A percentile compares a stretch with the other conserved stretches of the same genome.
These are phyloP conservation scores for Poecilobothrus nobilitatus DNA, from an alignment of 2,888 invertebrate genomes.

Conservation along the genomic window DNA sequence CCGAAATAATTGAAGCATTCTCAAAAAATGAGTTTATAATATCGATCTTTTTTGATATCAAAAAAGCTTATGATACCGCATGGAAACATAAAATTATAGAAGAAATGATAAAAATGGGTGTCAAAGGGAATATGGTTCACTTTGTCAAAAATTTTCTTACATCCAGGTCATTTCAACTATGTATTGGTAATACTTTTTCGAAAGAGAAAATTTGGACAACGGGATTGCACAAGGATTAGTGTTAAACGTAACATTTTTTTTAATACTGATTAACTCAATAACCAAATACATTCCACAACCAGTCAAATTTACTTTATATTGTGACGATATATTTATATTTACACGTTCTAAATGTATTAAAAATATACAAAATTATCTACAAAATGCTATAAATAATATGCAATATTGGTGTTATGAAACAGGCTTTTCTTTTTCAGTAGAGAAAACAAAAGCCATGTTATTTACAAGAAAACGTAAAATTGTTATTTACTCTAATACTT, in stretches of 20 bases:
- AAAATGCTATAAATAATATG: not conserved
- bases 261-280: not conserved
- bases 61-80: no score
- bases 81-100: conserved; percentile 8
- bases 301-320: not conserved
- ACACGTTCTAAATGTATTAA: not conserved
- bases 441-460: not conserved
- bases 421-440: not conserved
- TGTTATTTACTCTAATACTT: no score
- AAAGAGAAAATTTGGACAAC: not conserved
- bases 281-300: not conserved
- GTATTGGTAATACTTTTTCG: conserved; percentile 8
- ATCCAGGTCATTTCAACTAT: not conserved
- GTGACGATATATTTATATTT: conserved; percentile 9
- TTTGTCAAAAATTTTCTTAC: conserved; percentile 11
- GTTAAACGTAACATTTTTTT: conserved; percentile 9
- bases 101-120: not conserved
- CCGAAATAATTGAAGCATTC: not conserved
- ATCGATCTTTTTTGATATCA: conserved; percentile 10
- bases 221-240: conserved; percentile 13
- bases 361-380: not conserved
- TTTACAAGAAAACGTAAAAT: not conserved
- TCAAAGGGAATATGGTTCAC: conserved; percentile 4
- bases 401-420: not conserved
- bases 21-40: not conserved